Base-by-base conservation (phyloP, 2,888 invertebrate species). In the Lycophotia porphyrea region DNA sequence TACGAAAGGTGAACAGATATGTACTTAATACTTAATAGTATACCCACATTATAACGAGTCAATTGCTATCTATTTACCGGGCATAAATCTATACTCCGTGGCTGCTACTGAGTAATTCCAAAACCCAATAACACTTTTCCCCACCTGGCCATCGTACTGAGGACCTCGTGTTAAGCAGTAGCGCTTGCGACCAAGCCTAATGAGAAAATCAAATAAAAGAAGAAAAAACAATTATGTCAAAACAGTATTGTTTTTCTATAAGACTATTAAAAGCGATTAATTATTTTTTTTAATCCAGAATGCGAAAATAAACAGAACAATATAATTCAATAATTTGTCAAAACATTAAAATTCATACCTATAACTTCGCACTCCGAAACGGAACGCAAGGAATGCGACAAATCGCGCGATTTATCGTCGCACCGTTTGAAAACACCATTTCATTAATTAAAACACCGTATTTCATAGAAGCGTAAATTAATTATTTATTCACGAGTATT, bases 381-480 rank as follows among this genome's bases (percentile, higher is more conserved):
- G 64, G 61, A 82, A 76, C 67, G 69, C 55, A 73, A 76, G 72
- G 78, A 75, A 82, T 79, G 71, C 64, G 68, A 74, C 74, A 81
- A 81, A 76, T 76, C 60, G 76, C 24, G 47, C 68, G 42, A 81
- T 76, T 81, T 81, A 81, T 81, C 47, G 81, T 76, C 65, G 31
- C 58, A 74, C 64, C 81, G 49, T 81, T 81, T 76, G 68, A 69
- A 76, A 81, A 81, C 60, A 72, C 58, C 68, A 69, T 81, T 81
- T 55, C 42, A 76, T 74, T 80, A 71, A 80, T 80, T 70, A 66
- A 75, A 80, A 71, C 75, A 75, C 15, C 70, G 66, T 75, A 75
- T 80, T 80, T 80, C 55, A 75, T 60, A 75, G 63, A 58, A 80
- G n/a, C 71, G 64, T 60, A 47, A 81, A 68, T 80, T 68, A 65